phyloP scores from a whole-genome alignment of 2,888 invertebrate genomes.

The Dromius quadrimaculatus region DNA sequence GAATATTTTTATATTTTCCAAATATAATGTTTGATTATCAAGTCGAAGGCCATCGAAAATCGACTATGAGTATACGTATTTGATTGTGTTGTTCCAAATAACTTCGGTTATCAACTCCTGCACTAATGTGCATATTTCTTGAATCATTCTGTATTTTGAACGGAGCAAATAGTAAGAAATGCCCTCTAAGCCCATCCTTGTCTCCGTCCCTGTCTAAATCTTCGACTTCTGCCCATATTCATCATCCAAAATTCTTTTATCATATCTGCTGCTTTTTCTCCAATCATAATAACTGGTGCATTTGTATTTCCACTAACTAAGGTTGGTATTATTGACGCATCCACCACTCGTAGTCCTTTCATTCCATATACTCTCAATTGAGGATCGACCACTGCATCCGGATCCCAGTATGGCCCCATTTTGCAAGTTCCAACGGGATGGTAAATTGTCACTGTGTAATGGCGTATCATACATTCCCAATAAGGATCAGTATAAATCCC shows the following conservation, averaged over 20 bases:
- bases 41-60: too few relatives aligned
- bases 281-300: conserved; percentile 90
- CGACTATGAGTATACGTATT: too few relatives aligned
- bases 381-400: conserved; percentile 85
- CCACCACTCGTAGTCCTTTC: conserved; percentile 82
- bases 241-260: conserved; percentile 87
- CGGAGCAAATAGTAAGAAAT: too few relatives aligned
- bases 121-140: too few relatives aligned
- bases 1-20: too few relatives aligned
- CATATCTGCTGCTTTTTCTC: conserved; percentile 89
- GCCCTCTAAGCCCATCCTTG: not conserved
- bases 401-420: conserved; percentile 91
- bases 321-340: conserved; percentile 89
- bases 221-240: conserved; percentile 59
- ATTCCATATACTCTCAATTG: conserved; percentile 84
- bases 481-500: conserved; percentile 79
- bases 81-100: too few relatives aligned
- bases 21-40: too few relatives aligned
- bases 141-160: too few relatives aligned
- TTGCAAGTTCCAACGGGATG: conserved; percentile 90
- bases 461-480: conserved; percentile 89
- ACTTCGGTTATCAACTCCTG: too few relatives aligned
- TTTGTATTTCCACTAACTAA: conserved; percentile 89
- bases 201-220: conserved; percentile 5
- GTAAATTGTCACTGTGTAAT: conserved; percentile 86